Percentiles rank a stretch among this genome's conserved stretches.
Evolutionary conservation across 37 sponge, comb jelly and placozoan genomes (phyloP).

Genomic region (Mnemiopsis leidyi): DNA sequence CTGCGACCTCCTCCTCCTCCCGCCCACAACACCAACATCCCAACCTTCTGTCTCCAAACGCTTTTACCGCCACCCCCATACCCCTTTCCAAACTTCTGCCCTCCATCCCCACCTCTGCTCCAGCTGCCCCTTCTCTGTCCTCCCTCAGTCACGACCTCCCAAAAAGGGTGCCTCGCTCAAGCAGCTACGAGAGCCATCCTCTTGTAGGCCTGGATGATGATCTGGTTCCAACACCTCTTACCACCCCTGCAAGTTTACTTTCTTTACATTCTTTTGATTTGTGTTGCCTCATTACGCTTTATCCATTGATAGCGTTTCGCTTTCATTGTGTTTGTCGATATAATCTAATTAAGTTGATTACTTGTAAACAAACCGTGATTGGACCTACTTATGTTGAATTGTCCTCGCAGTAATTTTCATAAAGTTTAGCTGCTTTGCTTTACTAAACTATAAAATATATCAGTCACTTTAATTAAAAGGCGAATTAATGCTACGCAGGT

Average conservation of each 20-base stretch:
- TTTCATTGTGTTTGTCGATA: too few species aligned
- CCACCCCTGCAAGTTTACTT: conserved; percentile 14
- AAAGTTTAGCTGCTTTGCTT: too few species aligned
- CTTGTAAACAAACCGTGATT: too few species aligned
- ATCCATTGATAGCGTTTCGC: too few species aligned
- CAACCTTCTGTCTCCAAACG: not conserved
- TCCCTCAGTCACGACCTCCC: not conserved
- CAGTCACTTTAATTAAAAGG: too few species aligned
- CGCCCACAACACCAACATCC: not conserved
- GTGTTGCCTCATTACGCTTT: too few species aligned
- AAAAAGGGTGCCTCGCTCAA: not conserved
- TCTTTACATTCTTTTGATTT: too few species aligned
- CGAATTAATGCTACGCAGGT: too few species aligned
- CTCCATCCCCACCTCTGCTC: not conserved
- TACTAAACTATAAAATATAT: too few species aligned
- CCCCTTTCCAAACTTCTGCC: not conserved
- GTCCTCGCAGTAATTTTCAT: too few species aligned
- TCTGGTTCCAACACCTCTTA: not conserved
- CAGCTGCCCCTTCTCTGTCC: not conserved
- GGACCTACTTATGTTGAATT: too few species aligned
- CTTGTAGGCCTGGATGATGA: conserved; percentile 1
- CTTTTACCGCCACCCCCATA: not conserved
- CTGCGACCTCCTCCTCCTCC: not conserved
- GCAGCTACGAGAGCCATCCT: not conserved
- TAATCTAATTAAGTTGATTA: too few species aligned